Evolutionary conservation across 1,140 invertebrate genomes (phyloP), one percentile per base, ranked within the genome.

Genomic region (Drosophila orena): DNA sequence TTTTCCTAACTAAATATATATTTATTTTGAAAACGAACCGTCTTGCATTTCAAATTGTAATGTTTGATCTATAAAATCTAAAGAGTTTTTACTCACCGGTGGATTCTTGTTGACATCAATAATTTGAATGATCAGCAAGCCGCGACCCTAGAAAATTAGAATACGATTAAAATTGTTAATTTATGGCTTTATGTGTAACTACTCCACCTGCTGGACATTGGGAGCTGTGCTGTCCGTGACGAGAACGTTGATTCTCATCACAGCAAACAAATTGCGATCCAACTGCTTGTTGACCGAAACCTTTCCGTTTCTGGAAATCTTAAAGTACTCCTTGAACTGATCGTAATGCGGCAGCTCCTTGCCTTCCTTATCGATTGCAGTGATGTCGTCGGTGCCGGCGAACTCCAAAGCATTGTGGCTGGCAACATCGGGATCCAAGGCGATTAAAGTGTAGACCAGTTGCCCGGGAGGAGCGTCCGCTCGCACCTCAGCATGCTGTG

Each of bases 111-210:
- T 95, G n/a, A 95, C 95, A 90, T 98, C 97, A 35, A 97, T 95
- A 44, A 98, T 96, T 2, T 95, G 97, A 24, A 98, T 95, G 59
- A 98, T 96, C 5, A 98, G 92, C 54, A 95, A 95, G 27, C 97
- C 97, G 95, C 91, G 44, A 77, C 92, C 96, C 90, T 70, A 3
- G n/a, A 70, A 50, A 20, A 3, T 3, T 0, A 42, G 8, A n/a
- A 15, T 4, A 15, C 0, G 1, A 7, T 46, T 17, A 15, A 1
- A 34, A 20, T 20, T 14, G 3, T 22, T 14, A 37, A 20, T 3
- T 6, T 12, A 1, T 1, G 11, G 2, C 5, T 11, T 2, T 10
- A 0, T 5, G 14, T 37, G 0, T 0, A 2, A 24, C 24, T 24
- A 4, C 24, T 4, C 24, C 14, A 70, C 66, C 66, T 96, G 95